A percentile compares a stretch with the other conserved stretches of the same genome.
phyloP scores from a whole-genome alignment of 2,797 vertebrate genomes.

The Zalophus californianus region DNA sequence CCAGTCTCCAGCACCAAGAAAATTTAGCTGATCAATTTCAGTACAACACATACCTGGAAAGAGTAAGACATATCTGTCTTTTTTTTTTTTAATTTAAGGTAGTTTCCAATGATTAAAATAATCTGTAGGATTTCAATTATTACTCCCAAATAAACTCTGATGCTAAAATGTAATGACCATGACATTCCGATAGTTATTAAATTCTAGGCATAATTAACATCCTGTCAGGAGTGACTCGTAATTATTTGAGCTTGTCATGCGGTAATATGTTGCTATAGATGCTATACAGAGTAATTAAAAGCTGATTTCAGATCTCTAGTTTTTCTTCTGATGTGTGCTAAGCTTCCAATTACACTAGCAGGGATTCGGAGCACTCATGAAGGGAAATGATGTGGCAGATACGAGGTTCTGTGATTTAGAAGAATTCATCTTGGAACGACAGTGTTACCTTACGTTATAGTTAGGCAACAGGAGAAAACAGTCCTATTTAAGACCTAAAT shows the following conservation, averaged over 20 bases:
- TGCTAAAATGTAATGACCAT: constrained; percentile 79
- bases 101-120: constrained; percentile 71
- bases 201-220: constrained; percentile 79
- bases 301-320: constrained; percentile 55
- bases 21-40: constrained; percentile 70
- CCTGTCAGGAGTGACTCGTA: constrained; percentile 81
- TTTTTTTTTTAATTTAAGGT: constrained; percentile 32
- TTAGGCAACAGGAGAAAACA: constrained; percentile 84
- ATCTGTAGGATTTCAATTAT: constrained; percentile 74
- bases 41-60: constrained; percentile 68
- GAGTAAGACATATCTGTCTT: constrained; percentile 62
- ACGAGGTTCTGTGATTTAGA: constrained; percentile 55
- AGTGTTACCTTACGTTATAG: constrained; percentile 82
- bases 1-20: constrained; percentile 79
- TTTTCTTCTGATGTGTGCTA: constrained; percentile 51
- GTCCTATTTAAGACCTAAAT: constrained; percentile 86
- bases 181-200: constrained; percentile 74
- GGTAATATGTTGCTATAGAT: constrained; percentile 85
- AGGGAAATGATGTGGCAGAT: not conserved
- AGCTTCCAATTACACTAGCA: constrained; percentile 59
- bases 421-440: constrained; percentile 81
- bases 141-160: constrained; percentile 75
- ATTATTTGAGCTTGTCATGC: constrained; percentile 80
- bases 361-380: constrained; percentile 42
- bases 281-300: constrained; percentile 83